A percentile compares a stretch with the other conserved stretches of the same genome.
These are phyloP conservation scores for Acleris sparsana DNA, from an alignment of 2,888 invertebrate genomes.

Conservation along the genomic window DNA sequence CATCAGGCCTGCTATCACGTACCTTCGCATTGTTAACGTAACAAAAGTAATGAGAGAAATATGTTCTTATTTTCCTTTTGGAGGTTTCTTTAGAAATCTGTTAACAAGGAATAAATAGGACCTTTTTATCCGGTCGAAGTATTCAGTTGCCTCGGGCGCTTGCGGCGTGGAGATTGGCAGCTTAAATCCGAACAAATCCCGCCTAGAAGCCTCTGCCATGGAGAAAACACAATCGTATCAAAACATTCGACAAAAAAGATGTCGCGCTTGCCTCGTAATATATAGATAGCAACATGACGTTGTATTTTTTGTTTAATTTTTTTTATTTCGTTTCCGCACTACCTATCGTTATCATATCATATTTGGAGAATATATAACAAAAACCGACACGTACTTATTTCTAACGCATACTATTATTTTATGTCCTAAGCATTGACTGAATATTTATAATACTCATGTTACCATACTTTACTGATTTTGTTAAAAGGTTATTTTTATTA, in stretches of 20 bases:
- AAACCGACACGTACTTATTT: conserved; percentile 3
- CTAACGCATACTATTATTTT: not conserved
- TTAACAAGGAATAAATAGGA: conserved; percentile 68
- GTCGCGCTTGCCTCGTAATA: conserved; percentile 40
- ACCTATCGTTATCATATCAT: conserved; percentile 31
- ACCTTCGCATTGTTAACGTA: conserved; percentile 46
- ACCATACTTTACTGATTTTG: not conserved
- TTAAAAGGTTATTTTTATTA: not conserved
- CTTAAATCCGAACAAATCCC: conserved; percentile 76
- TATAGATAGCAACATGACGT: conserved; percentile 36
- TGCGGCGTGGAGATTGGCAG: conserved; percentile 68
- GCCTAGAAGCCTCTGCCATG: conserved; percentile 53
- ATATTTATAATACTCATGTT: conserved; percentile 1
- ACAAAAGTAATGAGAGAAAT: conserved; percentile 48
- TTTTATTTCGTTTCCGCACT: too few species aligned
- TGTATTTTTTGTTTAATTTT: too few species aligned
- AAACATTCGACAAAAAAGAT: conserved; percentile 54
- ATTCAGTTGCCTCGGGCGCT: conserved; percentile 66
- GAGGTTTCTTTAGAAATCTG: conserved; percentile 60
- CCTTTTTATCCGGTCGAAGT: conserved; percentile 69
- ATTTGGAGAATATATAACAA: conserved; percentile 28
- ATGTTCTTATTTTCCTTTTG: conserved; percentile 48
- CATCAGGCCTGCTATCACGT: conserved; percentile 41
- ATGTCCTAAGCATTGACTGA: not conserved
- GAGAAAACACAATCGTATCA: conserved; percentile 64